These are phyloP conservation scores for Aethina tumida DNA, from an alignment of 1,140 invertebrate species.

Conservation along the genomic window DNA sequence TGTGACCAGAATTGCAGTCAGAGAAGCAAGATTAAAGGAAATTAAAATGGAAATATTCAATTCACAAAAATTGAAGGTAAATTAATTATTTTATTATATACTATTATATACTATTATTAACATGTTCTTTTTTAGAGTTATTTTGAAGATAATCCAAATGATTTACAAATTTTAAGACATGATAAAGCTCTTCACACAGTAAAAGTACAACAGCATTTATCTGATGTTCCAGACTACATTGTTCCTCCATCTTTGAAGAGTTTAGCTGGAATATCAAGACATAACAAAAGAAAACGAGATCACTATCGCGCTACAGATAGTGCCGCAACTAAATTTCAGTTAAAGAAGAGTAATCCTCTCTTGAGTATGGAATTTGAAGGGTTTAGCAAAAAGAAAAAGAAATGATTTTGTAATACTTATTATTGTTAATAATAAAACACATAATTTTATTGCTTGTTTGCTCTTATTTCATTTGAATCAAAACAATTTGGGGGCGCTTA, in stretches of 20 bases:
- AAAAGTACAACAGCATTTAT: slow-evolving; percentile 72
- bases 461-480: too few relatives aligned
- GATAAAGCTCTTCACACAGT: slow-evolving; percentile 88
- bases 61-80: slow-evolving; percentile 82
- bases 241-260: slow-evolving; percentile 65
- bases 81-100: slow-evolving; percentile 3
- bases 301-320: slow-evolving; percentile 16
- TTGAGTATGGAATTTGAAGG: slow-evolving; percentile 32
- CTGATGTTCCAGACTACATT: slow-evolving; percentile 92
- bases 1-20: slow-evolving; percentile 83
- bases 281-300: slow-evolving; percentile 34
- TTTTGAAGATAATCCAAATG: slow-evolving; percentile 91
- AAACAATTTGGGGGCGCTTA: too few relatives aligned
- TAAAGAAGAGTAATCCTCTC: slow-evolving; percentile 29
- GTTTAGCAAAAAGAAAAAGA: slow-evolving; percentile 29
- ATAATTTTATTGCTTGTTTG: too few relatives aligned
- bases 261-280: slow-evolving; percentile 40
- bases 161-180: slow-evolving; percentile 79
- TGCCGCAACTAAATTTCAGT: slow-evolving; percentile 22
- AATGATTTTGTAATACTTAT: too few relatives aligned
- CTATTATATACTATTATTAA: background rate
- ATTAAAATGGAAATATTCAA: slow-evolving; percentile 91
- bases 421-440: too few relatives aligned
- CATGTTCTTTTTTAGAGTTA: slow-evolving; percentile 54
- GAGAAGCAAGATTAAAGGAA: slow-evolving; percentile 90